Base-by-base conservation (phyloP, 1,140 invertebrate species). In the Bemisia tabaci region DNA sequence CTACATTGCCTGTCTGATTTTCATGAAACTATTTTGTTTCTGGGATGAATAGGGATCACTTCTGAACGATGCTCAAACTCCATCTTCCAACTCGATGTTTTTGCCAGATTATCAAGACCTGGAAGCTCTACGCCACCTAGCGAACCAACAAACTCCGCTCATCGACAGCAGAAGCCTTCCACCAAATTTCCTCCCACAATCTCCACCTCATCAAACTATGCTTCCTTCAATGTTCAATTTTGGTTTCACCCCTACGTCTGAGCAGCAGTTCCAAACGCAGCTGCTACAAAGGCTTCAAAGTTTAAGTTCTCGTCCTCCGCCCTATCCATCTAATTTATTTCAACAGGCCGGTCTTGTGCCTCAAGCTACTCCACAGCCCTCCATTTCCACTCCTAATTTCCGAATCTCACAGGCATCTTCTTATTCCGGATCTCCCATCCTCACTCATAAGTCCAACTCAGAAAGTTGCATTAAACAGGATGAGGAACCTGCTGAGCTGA, bases 241-340 rank as follows among this genome's bases (percentile, higher is more conserved):
- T 25, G 68, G 68, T 22, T 65, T 65, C 48, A 58, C 71, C 62
- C 67, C 67, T 61, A 67, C 70, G 66, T 59, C 69, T 25, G 79
- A 81, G 68, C 78, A 81, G 68, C 78, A 79, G 64, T 80, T 79
- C 68, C 79, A 81, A 64, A 71, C 77, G 22, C 83, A 84, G 67
- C 73, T 84, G n/a, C 69, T 84, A 22, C 83, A 84, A 68, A 78
- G 81, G 48, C 73, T 84, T 39, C 81, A 83, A 71, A 78, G 79
- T 21, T 74, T 83, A 33, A 82, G 79, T 71, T 68, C 77, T 5
- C 75, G 73, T 58, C 62, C 70, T 60, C 69, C 72, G 63, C 74
- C 77, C 1, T 78, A 77, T 67, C 74, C 76, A 65, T 71, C 73
- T 26, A 65, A 39, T 39, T 39, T 48, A 5, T 48, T 48, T 17